Percentiles rank a stretch among this genome's conserved stretches.
Conservation (phyloP, 2,797 vertebrate species). For the Sebastes dallii region DNA sequence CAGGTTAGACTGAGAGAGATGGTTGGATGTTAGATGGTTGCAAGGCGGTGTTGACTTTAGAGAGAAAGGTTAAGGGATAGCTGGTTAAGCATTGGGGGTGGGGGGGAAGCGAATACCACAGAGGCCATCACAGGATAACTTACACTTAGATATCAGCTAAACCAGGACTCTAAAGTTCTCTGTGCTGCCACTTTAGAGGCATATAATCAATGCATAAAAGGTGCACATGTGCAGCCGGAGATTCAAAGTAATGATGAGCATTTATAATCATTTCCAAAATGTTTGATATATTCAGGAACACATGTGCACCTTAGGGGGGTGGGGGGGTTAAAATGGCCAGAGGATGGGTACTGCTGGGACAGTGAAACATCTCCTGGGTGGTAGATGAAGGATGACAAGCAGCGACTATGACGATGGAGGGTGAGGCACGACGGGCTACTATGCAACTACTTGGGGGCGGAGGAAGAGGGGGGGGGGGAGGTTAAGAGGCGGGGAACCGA, state of each 20-base stretch:
- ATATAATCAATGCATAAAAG: constrained; percentile 12
- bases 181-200: constrained; percentile 28
- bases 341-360: constrained; percentile 18
- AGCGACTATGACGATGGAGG: constrained; percentile 55
- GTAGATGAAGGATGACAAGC: constrained; percentile 61
- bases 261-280: constrained; percentile 5
- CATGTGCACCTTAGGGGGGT: constrained; percentile 42
- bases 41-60: not conserved
- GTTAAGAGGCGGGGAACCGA: constrained; percentile 40
- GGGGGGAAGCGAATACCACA: constrained; percentile 23
- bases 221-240: constrained; percentile 55
- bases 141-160: constrained; percentile 1
- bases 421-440: constrained; percentile 55
- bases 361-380: constrained; percentile 44
- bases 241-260: not conserved
- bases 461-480: not conserved
- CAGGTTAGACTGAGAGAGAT: constrained; percentile 4
- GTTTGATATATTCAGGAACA: constrained; percentile 23
- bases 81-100: not conserved
- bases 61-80: not conserved
- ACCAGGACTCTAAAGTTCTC: constrained; percentile 36
- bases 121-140: constrained; percentile 11
- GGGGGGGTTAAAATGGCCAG: constrained; percentile 2
- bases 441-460: constrained; percentile 37
- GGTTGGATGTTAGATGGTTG: not conserved